phyloP scores from a whole-genome alignment of 1,140 invertebrate species.

The Drosophila erecta region DNA sequence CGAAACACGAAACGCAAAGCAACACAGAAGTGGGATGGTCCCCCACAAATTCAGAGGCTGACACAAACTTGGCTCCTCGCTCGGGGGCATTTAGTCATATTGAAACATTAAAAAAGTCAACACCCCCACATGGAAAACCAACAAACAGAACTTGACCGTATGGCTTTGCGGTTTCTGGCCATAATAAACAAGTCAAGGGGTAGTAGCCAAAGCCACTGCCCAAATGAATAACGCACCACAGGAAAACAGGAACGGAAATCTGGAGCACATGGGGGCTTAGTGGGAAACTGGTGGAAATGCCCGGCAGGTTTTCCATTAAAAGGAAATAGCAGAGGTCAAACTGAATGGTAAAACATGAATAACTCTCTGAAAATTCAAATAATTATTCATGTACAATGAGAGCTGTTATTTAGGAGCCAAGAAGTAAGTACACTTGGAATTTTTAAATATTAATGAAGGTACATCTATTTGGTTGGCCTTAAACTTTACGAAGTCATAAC shows the following conservation, averaged over 20 bases:
- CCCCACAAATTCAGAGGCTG: slow-evolving; percentile 27
- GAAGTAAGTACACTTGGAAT: background rate
- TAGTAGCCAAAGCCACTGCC: slow-evolving; percentile 18
- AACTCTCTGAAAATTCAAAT: background rate
- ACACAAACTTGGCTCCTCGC: slow-evolving; percentile 53
- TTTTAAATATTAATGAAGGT: background rate
- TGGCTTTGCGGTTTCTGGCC: slow-evolving; percentile 54
- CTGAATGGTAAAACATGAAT: background rate
- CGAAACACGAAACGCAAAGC: slow-evolving; percentile 31
- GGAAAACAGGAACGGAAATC: slow-evolving; percentile 35
- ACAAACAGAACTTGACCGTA: slow-evolving; percentile 66
- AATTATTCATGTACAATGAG: background rate
- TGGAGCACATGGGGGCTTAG: slow-evolving; percentile 36
- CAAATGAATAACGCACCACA: slow-evolving; percentile 39
- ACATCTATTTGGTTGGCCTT: background rate
- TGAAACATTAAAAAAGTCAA: slow-evolving; percentile 83
- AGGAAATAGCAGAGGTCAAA: background rate
- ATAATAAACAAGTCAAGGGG: slow-evolving; percentile 71
- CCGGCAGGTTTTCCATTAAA: slow-evolving; percentile 9
- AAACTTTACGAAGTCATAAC: no score
- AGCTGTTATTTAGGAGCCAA: background rate
- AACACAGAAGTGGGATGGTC: slow-evolving; percentile 47
- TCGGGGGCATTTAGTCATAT: slow-evolving; percentile 78
- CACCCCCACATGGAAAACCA: slow-evolving; percentile 72
- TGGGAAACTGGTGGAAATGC: slow-evolving; percentile 28